Percentiles rank a stretch among this genome's conserved stretches.
Evolutionary conservation across 2,888 invertebrate genomes (phyloP).

Genomic region (Brachynemurus nebulosus): DNA sequence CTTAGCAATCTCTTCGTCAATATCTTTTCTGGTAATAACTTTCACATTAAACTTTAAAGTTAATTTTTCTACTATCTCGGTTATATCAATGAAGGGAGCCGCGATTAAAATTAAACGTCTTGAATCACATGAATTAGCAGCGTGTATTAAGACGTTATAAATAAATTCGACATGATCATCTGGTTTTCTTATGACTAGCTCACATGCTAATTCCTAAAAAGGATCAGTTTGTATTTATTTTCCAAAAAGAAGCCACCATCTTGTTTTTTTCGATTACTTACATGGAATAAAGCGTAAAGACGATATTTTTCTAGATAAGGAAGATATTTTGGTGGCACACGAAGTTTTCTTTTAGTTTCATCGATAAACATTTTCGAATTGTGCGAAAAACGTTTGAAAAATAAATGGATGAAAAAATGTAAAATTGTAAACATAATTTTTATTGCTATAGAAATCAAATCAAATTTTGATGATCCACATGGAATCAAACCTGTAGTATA

Average conservation of each 20-base stretch:
- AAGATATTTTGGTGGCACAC: slow-evolving; percentile 35
- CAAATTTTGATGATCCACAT: too few species aligned
- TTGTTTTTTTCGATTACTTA: slow-evolving; percentile 21
- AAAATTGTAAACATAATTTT: background rate
- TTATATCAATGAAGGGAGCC: slow-evolving; percentile 33
- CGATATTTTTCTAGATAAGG: slow-evolving; percentile 51
- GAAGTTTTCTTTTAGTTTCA: slow-evolving; percentile 26
- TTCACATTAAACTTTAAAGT: slow-evolving; percentile 24
- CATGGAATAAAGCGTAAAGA: slow-evolving; percentile 49
- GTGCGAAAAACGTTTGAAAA: background rate
- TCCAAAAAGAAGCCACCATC: background rate
- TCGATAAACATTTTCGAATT: slow-evolving; percentile 15
- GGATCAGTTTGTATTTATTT: background rate
- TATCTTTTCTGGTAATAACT: slow-evolving; percentile 23
- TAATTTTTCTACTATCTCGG: slow-evolving; percentile 26
- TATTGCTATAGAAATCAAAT: background rate
- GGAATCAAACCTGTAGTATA: too few species aligned
- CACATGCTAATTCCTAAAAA: slow-evolving; percentile 41
- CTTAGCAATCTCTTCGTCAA: slow-evolving; percentile 7
- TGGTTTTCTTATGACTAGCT: slow-evolving; percentile 43
- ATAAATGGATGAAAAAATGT: background rate
- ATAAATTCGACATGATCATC: slow-evolving; percentile 47
- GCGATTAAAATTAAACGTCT: slow-evolving; percentile 41
- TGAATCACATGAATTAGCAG: slow-evolving; percentile 34
- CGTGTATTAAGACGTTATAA: slow-evolving; percentile 39